Percentiles rank a stretch among this genome's conserved stretches.
Evolutionary conservation across 2,113 vertebrate species (phyloP).

Genomic region (Phocoena sinus): DNA sequence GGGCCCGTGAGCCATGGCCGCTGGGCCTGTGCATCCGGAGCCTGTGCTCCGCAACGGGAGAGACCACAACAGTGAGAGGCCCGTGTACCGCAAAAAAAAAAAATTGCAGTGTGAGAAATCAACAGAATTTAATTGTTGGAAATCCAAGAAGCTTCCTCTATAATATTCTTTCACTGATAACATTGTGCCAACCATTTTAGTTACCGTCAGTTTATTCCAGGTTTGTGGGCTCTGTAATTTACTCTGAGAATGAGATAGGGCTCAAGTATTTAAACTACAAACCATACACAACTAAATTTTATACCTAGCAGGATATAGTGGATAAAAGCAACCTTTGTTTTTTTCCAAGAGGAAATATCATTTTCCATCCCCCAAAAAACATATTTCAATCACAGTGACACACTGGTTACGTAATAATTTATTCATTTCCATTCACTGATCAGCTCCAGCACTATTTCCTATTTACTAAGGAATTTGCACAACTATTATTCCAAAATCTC

Average conservation of each 20-base stretch:
- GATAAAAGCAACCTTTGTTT: neutral
- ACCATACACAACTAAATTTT: neutral
- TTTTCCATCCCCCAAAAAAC: neutral
- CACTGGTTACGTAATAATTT: neutral
- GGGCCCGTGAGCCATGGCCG: too few species aligned
- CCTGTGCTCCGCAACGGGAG: too few species aligned
- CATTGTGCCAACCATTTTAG: neutral
- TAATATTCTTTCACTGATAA: neutral
- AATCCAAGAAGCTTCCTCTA: neutral
- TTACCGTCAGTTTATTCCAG: neutral
- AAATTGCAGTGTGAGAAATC: neutral
- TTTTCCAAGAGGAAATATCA: neutral
- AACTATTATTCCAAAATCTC: constrained; percentile 1
- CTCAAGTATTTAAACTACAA: neutral
- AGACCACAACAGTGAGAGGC: too few species aligned
- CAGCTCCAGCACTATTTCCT: neutral
- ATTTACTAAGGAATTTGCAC: neutral
- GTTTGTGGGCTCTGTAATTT: neutral
- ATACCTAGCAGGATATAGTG: neutral
- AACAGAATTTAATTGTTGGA: neutral
- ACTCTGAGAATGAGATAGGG: neutral
- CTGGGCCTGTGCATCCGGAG: too few species aligned
- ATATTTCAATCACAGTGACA: neutral
- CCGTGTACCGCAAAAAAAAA: too few species aligned
- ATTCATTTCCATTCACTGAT: neutral